Conservation (phyloP, 2,113 vertebrate species). For the Colius striatus region DNA sequence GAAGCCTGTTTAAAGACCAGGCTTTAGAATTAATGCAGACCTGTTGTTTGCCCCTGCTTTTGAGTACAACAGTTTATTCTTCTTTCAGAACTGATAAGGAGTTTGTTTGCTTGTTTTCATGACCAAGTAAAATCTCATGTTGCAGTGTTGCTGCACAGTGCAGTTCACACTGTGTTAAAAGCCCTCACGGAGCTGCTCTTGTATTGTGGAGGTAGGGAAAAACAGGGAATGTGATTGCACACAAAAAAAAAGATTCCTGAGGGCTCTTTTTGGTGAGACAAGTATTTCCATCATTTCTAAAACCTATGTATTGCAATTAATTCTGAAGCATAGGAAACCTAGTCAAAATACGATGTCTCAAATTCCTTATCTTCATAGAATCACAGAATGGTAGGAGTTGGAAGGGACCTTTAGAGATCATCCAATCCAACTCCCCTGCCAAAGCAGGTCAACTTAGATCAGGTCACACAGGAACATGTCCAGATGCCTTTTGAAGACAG, state of each 20-base stretch:
- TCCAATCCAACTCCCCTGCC: too few relatives aligned
- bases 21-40: background rate
- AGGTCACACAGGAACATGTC: too few relatives aligned
- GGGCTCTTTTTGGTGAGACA: background rate
- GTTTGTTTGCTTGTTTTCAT: background rate
- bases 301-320: background rate
- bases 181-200: background rate
- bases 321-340: background rate
- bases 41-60: background rate
- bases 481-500: too few relatives aligned
- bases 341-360: background rate
- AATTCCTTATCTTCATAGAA: background rate
- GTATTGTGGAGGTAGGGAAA: background rate
- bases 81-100: background rate
- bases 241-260: background rate
- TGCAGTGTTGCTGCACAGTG: fast-evolving
- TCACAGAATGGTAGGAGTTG: too few relatives aligned
- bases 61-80: background rate
- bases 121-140: background rate
- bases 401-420: too few relatives aligned
- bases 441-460: too few relatives aligned
- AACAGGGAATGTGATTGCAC: background rate
- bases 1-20: background rate
- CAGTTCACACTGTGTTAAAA: background rate
- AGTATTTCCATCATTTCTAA: background rate